Percentiles rank a stretch among this genome's conserved stretches.
phyloP scores from a whole-genome alignment of 2,113 vertebrate genomes.

The Marmota monax region DNA sequence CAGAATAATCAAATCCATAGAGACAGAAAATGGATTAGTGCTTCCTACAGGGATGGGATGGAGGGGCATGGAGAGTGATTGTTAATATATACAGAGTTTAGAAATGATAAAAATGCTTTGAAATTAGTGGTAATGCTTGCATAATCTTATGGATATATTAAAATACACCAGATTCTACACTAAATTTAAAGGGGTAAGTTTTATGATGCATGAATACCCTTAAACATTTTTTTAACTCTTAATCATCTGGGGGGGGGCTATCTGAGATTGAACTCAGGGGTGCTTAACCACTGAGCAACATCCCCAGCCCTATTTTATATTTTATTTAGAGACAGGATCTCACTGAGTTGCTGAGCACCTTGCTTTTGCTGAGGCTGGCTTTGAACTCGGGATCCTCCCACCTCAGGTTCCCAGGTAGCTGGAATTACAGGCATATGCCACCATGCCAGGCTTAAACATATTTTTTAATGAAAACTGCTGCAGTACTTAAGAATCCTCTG shows the following conservation, averaged over 20 bases:
- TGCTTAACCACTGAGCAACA: too few species aligned
- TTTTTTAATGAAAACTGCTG: background rate
- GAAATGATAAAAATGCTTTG: background rate
- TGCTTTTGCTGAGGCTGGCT: too few species aligned
- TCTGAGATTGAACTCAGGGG: too few species aligned
- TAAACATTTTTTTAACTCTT: background rate
- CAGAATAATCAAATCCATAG: background rate
- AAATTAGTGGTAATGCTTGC: background rate
- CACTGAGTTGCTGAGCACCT: too few species aligned
- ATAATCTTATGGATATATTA: background rate
- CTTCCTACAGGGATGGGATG: background rate
- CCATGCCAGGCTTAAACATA: background rate
- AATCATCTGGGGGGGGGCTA: too few species aligned
- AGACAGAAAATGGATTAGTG: background rate
- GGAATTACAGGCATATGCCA: too few species aligned
- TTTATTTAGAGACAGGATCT: too few species aligned
- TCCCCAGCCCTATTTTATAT: too few species aligned
- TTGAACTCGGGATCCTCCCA: too few species aligned
- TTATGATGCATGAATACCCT: background rate
- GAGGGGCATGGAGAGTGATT: background rate
- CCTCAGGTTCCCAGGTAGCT: too few species aligned
- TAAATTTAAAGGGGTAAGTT: background rate
- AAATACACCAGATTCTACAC: background rate
- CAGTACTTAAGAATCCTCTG: background rate
- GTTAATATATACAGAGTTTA: background rate